These are phyloP conservation scores for Nephrotoma guestfalica DNA, from an alignment of 2,888 invertebrate species.

Conservation along the genomic window DNA sequence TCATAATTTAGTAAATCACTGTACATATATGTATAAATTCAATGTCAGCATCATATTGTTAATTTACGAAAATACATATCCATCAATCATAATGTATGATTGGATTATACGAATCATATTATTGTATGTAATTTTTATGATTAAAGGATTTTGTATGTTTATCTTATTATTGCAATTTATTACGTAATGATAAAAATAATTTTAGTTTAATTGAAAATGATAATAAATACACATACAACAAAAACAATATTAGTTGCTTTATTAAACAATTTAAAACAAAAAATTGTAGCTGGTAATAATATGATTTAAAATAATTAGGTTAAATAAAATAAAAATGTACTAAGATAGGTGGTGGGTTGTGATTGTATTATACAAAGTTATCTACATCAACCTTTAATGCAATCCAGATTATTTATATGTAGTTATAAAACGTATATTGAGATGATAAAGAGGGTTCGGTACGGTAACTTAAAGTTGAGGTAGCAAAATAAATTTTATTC, in stretches of 20 bases:
- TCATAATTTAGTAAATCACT: neutral
- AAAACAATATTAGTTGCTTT: neutral
- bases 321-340: neutral
- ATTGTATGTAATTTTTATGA: neutral
- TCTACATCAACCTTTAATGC: neutral
- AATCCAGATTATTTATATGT: neutral
- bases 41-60: neutral
- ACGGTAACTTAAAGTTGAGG: no score
- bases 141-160: neutral
- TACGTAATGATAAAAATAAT: neutral
- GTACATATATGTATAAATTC: neutral
- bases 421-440: no score
- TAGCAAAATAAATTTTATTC: no score
- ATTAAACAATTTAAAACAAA: neutral
- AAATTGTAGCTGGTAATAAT: neutral
- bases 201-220: neutral
- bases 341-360: neutral
- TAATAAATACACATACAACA: neutral
- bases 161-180: neutral
- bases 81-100: neutral
- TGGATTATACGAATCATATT: neutral
- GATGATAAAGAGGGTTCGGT: no score
- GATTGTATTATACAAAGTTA: neutral
- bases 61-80: neutral
- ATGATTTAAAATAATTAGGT: neutral